Conservation (phyloP, 2,797 vertebrate species). For the Xenentodon cancila region DNA sequence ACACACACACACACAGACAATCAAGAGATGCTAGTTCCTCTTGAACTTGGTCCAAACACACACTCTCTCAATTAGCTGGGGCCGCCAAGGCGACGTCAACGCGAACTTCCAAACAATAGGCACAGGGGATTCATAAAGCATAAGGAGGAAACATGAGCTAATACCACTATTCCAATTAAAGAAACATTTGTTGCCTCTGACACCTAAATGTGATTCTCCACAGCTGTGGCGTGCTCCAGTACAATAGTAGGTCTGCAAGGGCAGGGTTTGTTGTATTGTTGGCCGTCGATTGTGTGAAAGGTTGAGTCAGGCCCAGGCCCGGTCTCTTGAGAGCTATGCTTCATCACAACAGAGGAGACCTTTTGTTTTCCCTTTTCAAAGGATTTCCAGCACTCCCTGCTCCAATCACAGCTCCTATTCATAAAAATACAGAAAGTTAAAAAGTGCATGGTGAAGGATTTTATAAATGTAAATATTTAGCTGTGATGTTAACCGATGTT, state of each 20-base stretch:
- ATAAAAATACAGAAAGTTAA: slow-evolving; percentile 55
- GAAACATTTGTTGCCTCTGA: slow-evolving; percentile 80
- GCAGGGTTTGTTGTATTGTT: slow-evolving; percentile 74
- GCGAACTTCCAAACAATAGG: slow-evolving; percentile 76
- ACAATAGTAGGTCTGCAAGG: slow-evolving; percentile 72
- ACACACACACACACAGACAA: slow-evolving; percentile 43
- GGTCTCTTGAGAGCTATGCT: slow-evolving; percentile 72
- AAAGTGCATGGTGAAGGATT: slow-evolving; percentile 65
- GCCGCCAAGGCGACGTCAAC: slow-evolving; percentile 76
- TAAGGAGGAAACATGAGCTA: slow-evolving; percentile 79
- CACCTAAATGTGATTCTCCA: slow-evolving; percentile 78
- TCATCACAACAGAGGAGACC: slow-evolving; percentile 72
- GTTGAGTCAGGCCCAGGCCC: slow-evolving; percentile 73
- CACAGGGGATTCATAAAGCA: slow-evolving; percentile 79
- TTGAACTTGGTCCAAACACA: slow-evolving; percentile 77
- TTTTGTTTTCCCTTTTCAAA: slow-evolving; percentile 80
- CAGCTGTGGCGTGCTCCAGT: slow-evolving; percentile 74
- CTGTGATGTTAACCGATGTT: slow-evolving; percentile 68
- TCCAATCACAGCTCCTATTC: slow-evolving; percentile 72
- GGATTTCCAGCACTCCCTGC: slow-evolving; percentile 73
- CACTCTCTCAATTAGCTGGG: slow-evolving; percentile 75
- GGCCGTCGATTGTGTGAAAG: slow-evolving; percentile 77
- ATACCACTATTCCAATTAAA: slow-evolving; percentile 82
- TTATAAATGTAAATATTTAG: slow-evolving; percentile 55
- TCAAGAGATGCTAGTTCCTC: slow-evolving; percentile 59